Evolutionary conservation across 2,888 invertebrate species (phyloP), one percentile per base, ranked within the genome.

Genomic region (Cistogaster globosa): DNA sequence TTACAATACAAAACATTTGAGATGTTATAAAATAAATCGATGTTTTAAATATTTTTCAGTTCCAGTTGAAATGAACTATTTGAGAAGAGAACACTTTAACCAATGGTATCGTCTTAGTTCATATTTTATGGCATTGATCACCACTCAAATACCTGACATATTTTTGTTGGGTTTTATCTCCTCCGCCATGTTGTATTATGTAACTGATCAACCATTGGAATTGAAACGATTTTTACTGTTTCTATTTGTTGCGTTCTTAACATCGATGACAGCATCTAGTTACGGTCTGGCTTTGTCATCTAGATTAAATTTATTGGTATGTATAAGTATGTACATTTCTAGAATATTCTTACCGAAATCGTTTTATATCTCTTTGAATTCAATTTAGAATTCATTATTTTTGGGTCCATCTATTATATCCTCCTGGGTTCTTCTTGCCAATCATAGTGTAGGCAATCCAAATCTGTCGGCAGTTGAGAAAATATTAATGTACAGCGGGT

Each of bases 371-470:
- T 22, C 16, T 1, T 60, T 38, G 32, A 0, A 1, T 1, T 20
- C 60, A n/a, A 1, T 83, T 93, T 92, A 97, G 97, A 97, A 97
- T 90, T 95, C 96, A 22, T 96, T 98, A 92, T 98, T 98, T 92
- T 93, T 98, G 88, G 98, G 98, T 0, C 98, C 98, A 18, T 96
- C 97, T 0, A 90, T 96, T 80, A 94, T 96, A 76, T 98, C 98
- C 9, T 98, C 98, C 0, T 93, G 98, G n/a, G 96, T 98, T 94
- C 92, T 98, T 75, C 94, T 98, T 69, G 96, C 98, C 8, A 96
- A 96, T 0, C 96, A 97, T 90, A 97, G 98, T 32, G 96, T 98
- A 89, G 98, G 98, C 9, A 95, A 95, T 81, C 95, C 96, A 0
- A 94, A 90, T 69, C 89, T 96, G 20, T 96, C 98, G 0, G 91